Base-by-base conservation (phyloP, 2,888 invertebrate genomes). In the Buathra laborator region DNA sequence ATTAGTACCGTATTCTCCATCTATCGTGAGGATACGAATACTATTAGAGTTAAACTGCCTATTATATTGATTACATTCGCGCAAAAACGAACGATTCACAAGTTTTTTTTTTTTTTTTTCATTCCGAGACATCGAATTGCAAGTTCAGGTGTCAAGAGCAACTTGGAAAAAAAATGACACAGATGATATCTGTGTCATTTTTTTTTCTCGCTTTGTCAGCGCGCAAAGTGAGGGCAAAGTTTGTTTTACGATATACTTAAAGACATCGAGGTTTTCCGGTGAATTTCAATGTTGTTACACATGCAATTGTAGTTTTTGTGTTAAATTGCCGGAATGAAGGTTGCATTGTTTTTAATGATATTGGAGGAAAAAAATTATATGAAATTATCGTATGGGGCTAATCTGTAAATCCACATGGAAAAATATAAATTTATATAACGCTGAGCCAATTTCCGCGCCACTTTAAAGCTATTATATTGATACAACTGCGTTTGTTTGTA, bases 131-230 rank as follows among this genome's bases (percentile, higher is more conserved):
- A 14, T 62, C 14, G 29, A 32, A n/a, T 62, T 1, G 1, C 32
- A 62, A 62, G 62, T 62, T 32, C 62, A 62, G 32, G 32, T 32
- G 62, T 62, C 62, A 32, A 29, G 56, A 56, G 29, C 14, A 32
- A 29, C 37, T 62, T n/a, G 62, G 59, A n/a, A n/a, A n/a, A n/a
- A n/a, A n/a, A n/a, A n/a, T n/a, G n/a, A n/a, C n/a, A n/a, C n/a
- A n/a, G n/a, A 32, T 62, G 0, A 7, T 62, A 3, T 29, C 29
- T 10, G 62, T 62, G 62, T 12, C 19, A 59, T 32, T 62, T 62
- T 62, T 59, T 62, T 59, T 59, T 59, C 24, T 19, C 29, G 2
- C 14, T n/a, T n/a, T 7, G n/a, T 32, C n/a, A 32, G 62, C 62
- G 6, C 6, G 62, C 62, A 29, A 29, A 24, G 59, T 29, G 29